Conservation (phyloP, 2,113 vertebrate species). For the Micronisus gabar region DNA sequence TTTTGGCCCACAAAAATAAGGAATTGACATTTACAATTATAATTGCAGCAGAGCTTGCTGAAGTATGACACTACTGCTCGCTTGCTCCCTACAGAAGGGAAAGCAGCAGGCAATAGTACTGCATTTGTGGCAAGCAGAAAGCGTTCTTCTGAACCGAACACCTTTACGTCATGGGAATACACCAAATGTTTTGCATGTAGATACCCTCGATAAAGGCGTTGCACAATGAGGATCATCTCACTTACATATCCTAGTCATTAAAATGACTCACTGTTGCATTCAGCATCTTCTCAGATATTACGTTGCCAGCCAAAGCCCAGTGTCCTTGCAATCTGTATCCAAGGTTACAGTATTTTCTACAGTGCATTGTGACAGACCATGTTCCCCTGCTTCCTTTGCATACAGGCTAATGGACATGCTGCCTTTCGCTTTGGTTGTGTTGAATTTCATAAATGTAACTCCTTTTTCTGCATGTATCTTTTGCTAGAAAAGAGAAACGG, state of each 20-base stretch:
- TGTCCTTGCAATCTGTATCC: conserved; percentile 77
- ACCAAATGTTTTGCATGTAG: neutral
- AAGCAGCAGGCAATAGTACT: neutral
- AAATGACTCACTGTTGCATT: conserved; percentile 22
- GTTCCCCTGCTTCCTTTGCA: neutral
- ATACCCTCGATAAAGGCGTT: neutral
- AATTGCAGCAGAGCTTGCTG: neutral
- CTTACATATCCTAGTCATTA: neutral
- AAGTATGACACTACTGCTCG: neutral
- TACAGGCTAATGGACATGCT: neutral
- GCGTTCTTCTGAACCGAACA: neutral
- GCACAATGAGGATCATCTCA: neutral
- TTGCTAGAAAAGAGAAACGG: neutral
- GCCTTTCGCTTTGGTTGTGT: neutral
- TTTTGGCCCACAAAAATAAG: neutral
- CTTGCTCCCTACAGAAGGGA: neutral
- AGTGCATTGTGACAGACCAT: neutral
- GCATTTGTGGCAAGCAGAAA: neutral
- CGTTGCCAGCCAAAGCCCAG: conserved; percentile 31
- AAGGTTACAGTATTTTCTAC: conserved; percentile 72
- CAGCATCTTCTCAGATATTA: neutral
- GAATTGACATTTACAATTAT: neutral
- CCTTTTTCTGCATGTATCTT: neutral
- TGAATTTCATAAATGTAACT: neutral
- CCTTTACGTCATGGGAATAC: neutral